Conservation (phyloP, 2,888 invertebrate species). For the Muscina levida region DNA sequence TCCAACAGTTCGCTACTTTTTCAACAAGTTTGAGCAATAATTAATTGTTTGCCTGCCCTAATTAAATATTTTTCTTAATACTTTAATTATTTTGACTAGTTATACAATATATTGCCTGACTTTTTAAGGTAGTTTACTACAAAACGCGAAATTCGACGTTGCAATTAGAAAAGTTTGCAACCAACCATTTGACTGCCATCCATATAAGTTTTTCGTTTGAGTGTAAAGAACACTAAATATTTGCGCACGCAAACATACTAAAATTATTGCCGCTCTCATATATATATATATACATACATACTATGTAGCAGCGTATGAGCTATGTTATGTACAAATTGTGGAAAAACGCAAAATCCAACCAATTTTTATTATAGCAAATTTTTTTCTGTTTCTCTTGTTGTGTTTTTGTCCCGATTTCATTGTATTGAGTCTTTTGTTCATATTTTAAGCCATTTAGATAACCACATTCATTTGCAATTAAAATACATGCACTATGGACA, state of each 20-base stretch:
- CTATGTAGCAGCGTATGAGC: background rate
- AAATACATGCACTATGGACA: constrained; percentile 64
- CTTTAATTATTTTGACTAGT: too few species aligned
- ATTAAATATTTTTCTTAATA: too few species aligned
- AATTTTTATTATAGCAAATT: constrained; percentile 32
- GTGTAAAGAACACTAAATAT: background rate
- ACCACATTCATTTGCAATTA: constrained; percentile 77
- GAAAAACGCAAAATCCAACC: constrained; percentile 20
- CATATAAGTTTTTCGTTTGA: background rate
- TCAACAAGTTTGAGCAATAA: too few species aligned
- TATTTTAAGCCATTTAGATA: constrained; percentile 77
- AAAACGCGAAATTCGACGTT: too few species aligned
- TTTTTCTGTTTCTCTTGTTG: background rate
- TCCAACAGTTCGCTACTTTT: too few species aligned
- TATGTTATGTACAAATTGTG: constrained; percentile 48
- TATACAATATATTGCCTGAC: too few species aligned
- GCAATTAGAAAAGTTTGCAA: too few species aligned
- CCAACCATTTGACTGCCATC: too few species aligned
- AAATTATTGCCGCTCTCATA: background rate
- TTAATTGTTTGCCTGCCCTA: too few species aligned
- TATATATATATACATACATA: background rate
- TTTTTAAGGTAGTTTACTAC: too few species aligned
- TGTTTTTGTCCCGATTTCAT: constrained; percentile 14
- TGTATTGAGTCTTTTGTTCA: constrained; percentile 68
- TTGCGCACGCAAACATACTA: background rate